Base-by-base conservation (phyloP, 2,113 vertebrate genomes). In the Nerophis ophidion region DNA sequence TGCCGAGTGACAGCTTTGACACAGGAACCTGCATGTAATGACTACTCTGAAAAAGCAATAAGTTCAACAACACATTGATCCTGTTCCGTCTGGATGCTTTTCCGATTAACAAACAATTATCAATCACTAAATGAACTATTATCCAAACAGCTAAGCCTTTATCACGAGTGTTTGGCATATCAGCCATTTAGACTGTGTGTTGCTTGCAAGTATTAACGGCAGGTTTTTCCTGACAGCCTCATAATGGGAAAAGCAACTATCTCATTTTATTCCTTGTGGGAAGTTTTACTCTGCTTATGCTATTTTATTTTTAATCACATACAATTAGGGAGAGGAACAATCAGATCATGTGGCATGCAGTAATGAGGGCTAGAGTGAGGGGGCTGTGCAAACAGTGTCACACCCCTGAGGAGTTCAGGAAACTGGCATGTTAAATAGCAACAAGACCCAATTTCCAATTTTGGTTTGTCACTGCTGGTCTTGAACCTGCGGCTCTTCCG, bases 1-100 rank as follows among this genome's bases (percentile, higher is more conserved):
- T 10, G 42, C 6, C 52, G 48, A 36, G 62, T 61, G 51, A 60
- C 61, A 55, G 34, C 16, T 45, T 5, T 35, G 35, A 46, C 52
- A 50, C 52, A 57, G n/a, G 46, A 57, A 44, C 5, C 33, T 5
- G 46, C 51, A 17, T 33, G 52, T 47, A 61, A 63, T 40, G 9
- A 38, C 26, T 14, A 45, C 19, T 26, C 13, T 5, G 9, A 7
- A 54, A 16, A 54, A 54, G n/a, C 7, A 26, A 8, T 45, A 7
- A 15, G 16, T 19, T 49, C 8, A 17, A 49, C 48, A 57, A 15
- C 17, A 7, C 38, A 26, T 26, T 45, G 13, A 57, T 45, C 40
- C 12, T 42, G 5, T 53, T 14, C 54, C 16, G 38, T 17, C 38
- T 13, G 17, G 15, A 38, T 54, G 15, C 7, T 38, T 15, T n/a